Conservation (phyloP, 23 tunicate genomes). For the Oikopleura vanhoeffeni region DNA sequence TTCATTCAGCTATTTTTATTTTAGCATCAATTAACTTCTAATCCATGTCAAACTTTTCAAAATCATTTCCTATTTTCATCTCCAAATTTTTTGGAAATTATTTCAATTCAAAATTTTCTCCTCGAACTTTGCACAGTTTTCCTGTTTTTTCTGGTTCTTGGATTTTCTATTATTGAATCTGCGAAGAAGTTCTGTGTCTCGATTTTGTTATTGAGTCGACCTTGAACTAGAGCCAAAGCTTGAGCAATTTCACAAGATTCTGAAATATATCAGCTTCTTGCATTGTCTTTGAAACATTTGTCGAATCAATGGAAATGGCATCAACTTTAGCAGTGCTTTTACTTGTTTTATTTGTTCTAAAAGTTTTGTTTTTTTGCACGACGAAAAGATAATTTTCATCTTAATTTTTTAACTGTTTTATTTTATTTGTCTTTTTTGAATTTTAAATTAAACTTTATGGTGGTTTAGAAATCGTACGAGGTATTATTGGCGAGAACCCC, state of each 20-base stretch:
- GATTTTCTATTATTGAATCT: neutral
- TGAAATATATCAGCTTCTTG: conserved; percentile 7
- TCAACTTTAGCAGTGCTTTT: neutral
- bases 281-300: neutral
- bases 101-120: too few species aligned
- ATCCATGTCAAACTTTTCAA: neutral
- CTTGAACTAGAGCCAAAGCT: neutral
- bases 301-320: conserved; percentile 1
- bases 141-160: neutral
- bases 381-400: too few species aligned
- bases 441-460: too few species aligned
- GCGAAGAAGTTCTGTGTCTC: neutral
- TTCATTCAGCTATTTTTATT: neutral
- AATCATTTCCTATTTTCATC: too few species aligned
- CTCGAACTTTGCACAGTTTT: neutral
- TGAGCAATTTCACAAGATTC: neutral
- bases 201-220: neutral
- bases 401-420: too few species aligned
- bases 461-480: too few species aligned
- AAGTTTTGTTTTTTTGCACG: too few species aligned
- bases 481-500: too few species aligned
- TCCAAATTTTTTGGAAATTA: neutral
- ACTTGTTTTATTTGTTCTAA: neutral
- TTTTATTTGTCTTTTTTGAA: too few species aligned
- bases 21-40: neutral